Conservation (phyloP, 2,888 invertebrate species). For the Malacosoma neustria region DNA sequence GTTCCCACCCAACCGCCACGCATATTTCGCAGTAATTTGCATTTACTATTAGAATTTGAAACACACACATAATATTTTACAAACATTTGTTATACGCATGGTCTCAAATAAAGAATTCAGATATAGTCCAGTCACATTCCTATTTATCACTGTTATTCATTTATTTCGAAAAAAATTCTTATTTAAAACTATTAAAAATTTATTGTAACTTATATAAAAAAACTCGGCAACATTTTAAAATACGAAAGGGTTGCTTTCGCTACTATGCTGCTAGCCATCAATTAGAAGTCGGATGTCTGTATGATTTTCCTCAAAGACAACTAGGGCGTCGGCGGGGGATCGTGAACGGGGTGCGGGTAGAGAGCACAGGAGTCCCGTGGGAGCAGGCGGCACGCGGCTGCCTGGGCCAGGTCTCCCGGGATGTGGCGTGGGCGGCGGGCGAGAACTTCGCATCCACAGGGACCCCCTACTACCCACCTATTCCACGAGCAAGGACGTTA, state of each 20-base stretch:
- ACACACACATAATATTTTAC: background rate
- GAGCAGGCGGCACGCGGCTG: slow-evolving; percentile 63
- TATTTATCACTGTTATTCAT: too few species aligned
- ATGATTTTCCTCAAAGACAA: slow-evolving; percentile 54
- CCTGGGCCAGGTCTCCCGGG: slow-evolving; percentile 60
- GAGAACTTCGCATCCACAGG: slow-evolving; percentile 61
- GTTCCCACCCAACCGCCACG: slow-evolving; percentile 16
- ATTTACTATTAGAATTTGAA: slow-evolving; percentile 2
- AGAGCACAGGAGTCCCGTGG: slow-evolving; percentile 40
- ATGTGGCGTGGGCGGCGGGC: slow-evolving; percentile 61
- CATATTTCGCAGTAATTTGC: slow-evolving; percentile 30
- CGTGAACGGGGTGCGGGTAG: slow-evolving; percentile 23
- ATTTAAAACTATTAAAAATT: too few species aligned
- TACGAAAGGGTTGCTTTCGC: background rate
- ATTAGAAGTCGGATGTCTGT: slow-evolving; percentile 64
- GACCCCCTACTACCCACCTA: slow-evolving; percentile 44
- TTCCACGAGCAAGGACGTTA: slow-evolving; percentile 35
- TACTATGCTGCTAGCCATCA: slow-evolving; percentile 30
- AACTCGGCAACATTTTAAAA: background rate
- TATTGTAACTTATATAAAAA: too few species aligned
- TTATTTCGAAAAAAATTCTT: too few species aligned
- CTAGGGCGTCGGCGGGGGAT: slow-evolving; percentile 15
- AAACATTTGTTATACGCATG: background rate
- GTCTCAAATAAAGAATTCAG: too few species aligned
- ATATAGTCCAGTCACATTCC: too few species aligned